phyloP scores from a whole-genome alignment of 2,797 vertebrate genomes.

The Protosalanx chinensis region DNA sequence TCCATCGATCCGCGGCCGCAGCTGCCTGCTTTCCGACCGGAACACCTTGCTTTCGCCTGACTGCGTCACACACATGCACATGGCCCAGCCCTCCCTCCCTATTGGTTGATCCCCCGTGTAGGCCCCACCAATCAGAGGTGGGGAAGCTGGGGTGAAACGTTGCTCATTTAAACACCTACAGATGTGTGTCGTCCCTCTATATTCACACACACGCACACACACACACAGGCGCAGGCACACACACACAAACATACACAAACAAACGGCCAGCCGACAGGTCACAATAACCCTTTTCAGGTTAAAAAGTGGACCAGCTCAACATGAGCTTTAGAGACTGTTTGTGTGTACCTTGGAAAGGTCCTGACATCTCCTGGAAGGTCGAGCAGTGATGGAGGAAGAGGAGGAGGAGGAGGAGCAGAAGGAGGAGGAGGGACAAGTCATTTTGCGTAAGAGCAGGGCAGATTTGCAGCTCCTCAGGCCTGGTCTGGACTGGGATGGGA shows the following conservation, averaged over 20 bases:
- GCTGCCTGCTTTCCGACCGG: constrained; percentile 15
- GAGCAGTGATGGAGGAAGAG: constrained; percentile 27
- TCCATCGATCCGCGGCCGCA: constrained; percentile 48
- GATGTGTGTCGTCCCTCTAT: background rate
- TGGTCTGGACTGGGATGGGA: constrained; percentile 69
- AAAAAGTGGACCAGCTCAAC: too few relatives aligned
- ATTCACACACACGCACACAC: too few relatives aligned
- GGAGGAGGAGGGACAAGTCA: constrained; percentile 31
- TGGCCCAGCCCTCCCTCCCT: background rate
- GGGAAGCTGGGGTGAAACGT: background rate
- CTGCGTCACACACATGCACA: constrained; percentile 1
- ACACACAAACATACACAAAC: too few relatives aligned
- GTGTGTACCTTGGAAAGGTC: constrained; percentile 85
- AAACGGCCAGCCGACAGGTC: too few relatives aligned
- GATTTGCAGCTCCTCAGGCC: constrained; percentile 82
- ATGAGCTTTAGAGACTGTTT: too few relatives aligned
- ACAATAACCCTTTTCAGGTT: too few relatives aligned
- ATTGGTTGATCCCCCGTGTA: background rate
- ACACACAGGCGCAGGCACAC: too few relatives aligned
- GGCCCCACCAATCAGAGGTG: background rate
- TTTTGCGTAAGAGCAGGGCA: constrained; percentile 77
- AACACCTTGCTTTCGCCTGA: constrained; percentile 3
- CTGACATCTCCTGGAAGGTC: constrained; percentile 77
- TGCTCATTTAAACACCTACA: background rate
- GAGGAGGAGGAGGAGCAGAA: constrained; percentile 48